Evolutionary conservation across 2,797 vertebrate genomes (phyloP).

Genomic region (Furcifer pardalis): DNA sequence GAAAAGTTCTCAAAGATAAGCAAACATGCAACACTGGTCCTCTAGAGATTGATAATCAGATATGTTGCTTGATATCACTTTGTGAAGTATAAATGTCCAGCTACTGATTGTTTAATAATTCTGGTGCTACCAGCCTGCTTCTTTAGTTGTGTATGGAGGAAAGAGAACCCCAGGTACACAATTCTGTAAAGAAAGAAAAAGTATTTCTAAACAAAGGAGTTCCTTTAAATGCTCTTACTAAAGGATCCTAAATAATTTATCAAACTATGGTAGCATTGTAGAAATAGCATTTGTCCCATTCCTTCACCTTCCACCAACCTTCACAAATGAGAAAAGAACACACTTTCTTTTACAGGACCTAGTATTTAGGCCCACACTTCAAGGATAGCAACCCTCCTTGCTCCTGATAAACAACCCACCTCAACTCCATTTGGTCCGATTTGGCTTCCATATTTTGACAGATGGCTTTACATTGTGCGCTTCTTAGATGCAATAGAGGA

Average conservation of each 20-base stretch:
- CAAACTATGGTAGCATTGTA: conserved; percentile 6
- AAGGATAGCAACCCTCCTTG: too few relatives aligned
- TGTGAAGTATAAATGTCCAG: not conserved
- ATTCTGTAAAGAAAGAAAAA: not conserved
- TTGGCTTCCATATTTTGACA: not conserved
- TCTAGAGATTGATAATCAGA: conserved; percentile 2
- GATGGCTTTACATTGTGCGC: too few relatives aligned
- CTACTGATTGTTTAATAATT: not conserved
- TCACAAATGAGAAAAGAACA: not conserved
- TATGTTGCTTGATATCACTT: conserved; percentile 11
- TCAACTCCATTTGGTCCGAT: not conserved
- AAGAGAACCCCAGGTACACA: not conserved
- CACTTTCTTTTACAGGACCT: not conserved
- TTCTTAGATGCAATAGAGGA: not conserved
- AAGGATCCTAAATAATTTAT: not conserved
- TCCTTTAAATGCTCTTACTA: conserved; percentile 42
- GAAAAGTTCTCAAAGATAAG: conserved; percentile 11
- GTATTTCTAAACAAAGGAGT: conserved; percentile 13
- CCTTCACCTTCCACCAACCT: not conserved
- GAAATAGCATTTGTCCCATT: not conserved
- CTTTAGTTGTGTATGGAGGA: not conserved
- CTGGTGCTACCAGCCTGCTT: not conserved
- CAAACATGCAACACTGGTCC: conserved; percentile 51
- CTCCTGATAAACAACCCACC: not conserved
- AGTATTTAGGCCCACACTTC: not conserved